Conservation (phyloP, 2,113 vertebrate genomes). For the Mormyrus lacerda region DNA sequence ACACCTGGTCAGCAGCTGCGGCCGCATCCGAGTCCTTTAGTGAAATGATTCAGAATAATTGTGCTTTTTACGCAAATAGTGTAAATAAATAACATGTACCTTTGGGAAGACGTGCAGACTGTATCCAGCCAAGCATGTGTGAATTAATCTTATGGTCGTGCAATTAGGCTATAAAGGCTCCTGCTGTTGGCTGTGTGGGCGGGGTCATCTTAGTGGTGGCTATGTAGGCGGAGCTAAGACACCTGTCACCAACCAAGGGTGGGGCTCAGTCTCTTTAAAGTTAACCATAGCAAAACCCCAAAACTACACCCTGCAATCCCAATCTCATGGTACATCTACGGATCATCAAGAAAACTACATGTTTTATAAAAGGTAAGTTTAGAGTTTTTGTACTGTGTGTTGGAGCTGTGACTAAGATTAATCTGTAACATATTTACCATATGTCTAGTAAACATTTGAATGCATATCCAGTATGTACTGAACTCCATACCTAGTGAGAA, state of each 20-base stretch:
- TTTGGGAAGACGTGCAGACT: conserved; percentile 46
- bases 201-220: neutral
- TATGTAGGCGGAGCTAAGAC: conserved; percentile 23
- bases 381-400: neutral
- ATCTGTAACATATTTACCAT: neutral
- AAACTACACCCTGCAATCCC: neutral
- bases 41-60: conserved; percentile 72
- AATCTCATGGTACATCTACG: neutral
- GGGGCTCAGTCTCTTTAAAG: neutral
- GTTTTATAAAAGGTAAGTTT: neutral
- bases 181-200: conserved; percentile 28
- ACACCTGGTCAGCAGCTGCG: conserved; percentile 41
- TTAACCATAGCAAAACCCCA: neutral
- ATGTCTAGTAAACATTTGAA: neutral
- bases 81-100: conserved; percentile 13
- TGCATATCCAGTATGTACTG: neutral
- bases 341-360: neutral
- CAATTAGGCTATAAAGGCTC: conserved; percentile 51
- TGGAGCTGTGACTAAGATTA: neutral
- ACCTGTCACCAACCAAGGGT: neutral
- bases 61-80: conserved; percentile 22
- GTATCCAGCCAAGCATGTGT: conserved; percentile 17
- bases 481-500: neutral
- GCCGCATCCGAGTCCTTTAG: conserved; percentile 48
- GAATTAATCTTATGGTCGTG: conserved; percentile 34